Conservation (phyloP, 2,113 vertebrate species). For the Ivindomyrus marchei region DNA sequence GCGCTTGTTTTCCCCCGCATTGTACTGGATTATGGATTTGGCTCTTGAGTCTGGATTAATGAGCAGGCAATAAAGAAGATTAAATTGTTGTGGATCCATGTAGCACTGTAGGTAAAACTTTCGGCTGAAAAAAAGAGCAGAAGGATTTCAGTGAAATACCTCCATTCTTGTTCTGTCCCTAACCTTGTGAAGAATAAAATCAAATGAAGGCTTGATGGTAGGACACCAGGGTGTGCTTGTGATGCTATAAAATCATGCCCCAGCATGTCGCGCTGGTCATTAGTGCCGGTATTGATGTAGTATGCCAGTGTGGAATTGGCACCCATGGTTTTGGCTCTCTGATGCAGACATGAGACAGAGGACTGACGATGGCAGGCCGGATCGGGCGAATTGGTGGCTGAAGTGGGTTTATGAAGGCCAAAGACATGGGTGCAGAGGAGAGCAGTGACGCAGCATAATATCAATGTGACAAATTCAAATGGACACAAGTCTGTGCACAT, state of each 20-base stretch:
- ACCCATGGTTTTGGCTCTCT: background rate
- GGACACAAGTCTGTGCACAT: background rate
- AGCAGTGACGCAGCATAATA: background rate
- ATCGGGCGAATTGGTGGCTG: background rate
- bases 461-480: background rate
- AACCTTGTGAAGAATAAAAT: constrained; percentile 14
- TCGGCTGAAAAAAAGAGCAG: background rate
- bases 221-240: background rate
- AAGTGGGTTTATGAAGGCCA: background rate
- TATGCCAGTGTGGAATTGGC: background rate
- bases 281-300: background rate
- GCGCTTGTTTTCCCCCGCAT: constrained; percentile 8
- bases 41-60: constrained; percentile 49
- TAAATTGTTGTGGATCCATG: constrained; percentile 42
- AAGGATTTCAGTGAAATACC: background rate
- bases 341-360: background rate
- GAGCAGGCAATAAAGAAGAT: constrained; percentile 54
- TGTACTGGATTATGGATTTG: constrained; percentile 50
- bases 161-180: background rate
- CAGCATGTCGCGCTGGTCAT: background rate
- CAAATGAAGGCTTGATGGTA: background rate
- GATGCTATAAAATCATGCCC: background rate
- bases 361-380: background rate
- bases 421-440: background rate
- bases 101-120: constrained; percentile 4